Base-by-base conservation (phyloP, 2,888 invertebrate genomes). In the Coremacera marginata region DNA sequence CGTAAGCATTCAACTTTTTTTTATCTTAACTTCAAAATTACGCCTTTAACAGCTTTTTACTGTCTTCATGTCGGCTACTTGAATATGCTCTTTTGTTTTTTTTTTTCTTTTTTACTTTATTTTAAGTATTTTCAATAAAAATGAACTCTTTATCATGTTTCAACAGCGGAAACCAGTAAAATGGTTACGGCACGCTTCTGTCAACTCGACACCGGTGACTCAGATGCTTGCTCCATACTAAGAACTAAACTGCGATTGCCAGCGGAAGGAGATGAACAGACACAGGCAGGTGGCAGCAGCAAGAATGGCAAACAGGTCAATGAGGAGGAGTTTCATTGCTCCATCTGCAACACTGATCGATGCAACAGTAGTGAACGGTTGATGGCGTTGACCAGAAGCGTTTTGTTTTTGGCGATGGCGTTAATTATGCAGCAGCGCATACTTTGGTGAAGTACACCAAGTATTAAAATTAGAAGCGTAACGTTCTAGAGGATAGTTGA, bases 171-270 rank as follows among this genome's bases (percentile, higher is more conserved):
- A 4, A 82, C 83, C 31, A 80, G 77, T 19, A 81, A 84, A 79
- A 78, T 86, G 79, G 86, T 89, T 0, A 88, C 88, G 2, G 88
- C 88, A 0, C 85, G 89, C 57, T 88, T 89, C 75, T 89, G 89
- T 77, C 89, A 89, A 80, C 82, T 89, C 70, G 86, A 88, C 78
- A 87, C 89, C 1, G 86, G 85, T 0, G 86, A 88, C 25, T 87
- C 89, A 60, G 84, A 89, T 82, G 87, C 89, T 25, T 89, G 89
- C 51, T 81, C 84, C 11, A 87, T 89, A 49, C 75, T 89, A 44
- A 83, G 85, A 16, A 83, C 81, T 22, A 88, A 87, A 80, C 78
- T 89, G 74, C 76, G 74, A n/a, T 16, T 78, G 25, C 37, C 60
- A 25, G 27, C 51, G 5, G 51, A 51, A 16, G 11, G 11, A 16